Evolutionary conservation across 1,140 invertebrate species (phyloP), one percentile per base, ranked within the genome.

Genomic region (Scaptomyza pallida): DNA sequence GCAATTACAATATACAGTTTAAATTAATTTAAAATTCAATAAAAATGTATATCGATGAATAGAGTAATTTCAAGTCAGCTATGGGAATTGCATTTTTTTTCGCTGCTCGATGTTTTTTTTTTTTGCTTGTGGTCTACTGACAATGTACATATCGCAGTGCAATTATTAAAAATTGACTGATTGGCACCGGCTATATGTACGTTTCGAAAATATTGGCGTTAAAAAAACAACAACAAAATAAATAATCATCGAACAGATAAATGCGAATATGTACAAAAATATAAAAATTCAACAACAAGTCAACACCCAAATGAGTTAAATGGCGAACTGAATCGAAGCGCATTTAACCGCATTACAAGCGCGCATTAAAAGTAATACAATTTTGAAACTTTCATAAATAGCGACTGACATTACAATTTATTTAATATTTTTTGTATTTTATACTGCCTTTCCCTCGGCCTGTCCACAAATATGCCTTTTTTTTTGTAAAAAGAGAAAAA

Each of bases 361-460:
- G 56, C 44, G 80, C 71, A 85, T 86, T 85, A 76, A 82, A 82
- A 70, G 70, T 77, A 60, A 80, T 81, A 81, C 30, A 85, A 85
- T 74, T 77, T 85, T 61, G 79, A 65, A 60, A 77, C 63, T 72
- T 72, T 72, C 55, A 72, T 72, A 72, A 72, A 72, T 67, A 72
- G 54, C 54, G 40, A 59, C 62, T 72, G 69, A 67, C 63, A 67
- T 68, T 72, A 48, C 48, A 68, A 61, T 72, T 72, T 68, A 72
- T 72, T 59, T 59, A 73, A 74, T 76, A 65, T 63, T 63, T 30
- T n/a, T n/a, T n/a, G n/a, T 30, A 30, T 30, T 60, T 61, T 56
- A 40, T 33, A 33, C 17, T 51, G 23, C 13, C 17, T 12, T 33
- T 16, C 2, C 21, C 41, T 12, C 21, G 10, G 30, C 12, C 3